Percentiles rank a stretch among this genome's conserved stretches.
phyloP scores from a whole-genome alignment of 2,797 vertebrate species.

The Catharus ustulatus region DNA sequence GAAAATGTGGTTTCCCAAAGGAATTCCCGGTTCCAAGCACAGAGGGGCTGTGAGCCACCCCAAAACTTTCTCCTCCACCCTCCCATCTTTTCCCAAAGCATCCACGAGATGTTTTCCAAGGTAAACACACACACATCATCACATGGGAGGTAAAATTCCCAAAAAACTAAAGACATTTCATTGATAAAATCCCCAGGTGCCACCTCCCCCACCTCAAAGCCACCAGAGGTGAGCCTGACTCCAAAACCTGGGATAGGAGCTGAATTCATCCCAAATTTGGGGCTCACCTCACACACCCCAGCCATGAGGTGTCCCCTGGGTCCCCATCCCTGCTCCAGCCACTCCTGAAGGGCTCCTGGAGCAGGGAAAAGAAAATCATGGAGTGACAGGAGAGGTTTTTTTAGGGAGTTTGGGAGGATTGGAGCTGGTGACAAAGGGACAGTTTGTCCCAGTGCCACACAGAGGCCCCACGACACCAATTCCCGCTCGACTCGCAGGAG shows the following conservation, averaged over 20 bases:
- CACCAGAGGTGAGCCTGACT: background rate
- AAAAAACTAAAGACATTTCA: too few relatives aligned
- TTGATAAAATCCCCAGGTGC: background rate
- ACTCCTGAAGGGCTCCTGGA: background rate
- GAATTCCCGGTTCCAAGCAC: background rate
- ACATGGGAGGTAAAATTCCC: background rate
- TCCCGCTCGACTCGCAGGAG: background rate
- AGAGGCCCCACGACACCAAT: background rate
- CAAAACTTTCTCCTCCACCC: background rate
- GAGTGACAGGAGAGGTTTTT: fast-evolving
- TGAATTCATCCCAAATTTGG: background rate
- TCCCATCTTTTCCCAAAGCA: background rate
- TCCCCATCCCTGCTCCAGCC: background rate
- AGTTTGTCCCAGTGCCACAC: background rate
- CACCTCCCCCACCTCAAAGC: background rate
- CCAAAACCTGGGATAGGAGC: too few relatives aligned
- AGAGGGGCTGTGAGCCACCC: background rate
- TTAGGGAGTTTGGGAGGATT: background rate
- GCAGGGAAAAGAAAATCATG: background rate
- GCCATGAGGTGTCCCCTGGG: fast-evolving
- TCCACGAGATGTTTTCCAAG: background rate
- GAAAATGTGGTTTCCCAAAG: background rate
- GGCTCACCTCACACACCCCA: background rate
- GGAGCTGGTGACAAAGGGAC: background rate
- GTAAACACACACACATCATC: fast-evolving